These are phyloP conservation scores for Drosophila rufa DNA, from an alignment of 1,140 invertebrate species.

Conservation along the genomic window DNA sequence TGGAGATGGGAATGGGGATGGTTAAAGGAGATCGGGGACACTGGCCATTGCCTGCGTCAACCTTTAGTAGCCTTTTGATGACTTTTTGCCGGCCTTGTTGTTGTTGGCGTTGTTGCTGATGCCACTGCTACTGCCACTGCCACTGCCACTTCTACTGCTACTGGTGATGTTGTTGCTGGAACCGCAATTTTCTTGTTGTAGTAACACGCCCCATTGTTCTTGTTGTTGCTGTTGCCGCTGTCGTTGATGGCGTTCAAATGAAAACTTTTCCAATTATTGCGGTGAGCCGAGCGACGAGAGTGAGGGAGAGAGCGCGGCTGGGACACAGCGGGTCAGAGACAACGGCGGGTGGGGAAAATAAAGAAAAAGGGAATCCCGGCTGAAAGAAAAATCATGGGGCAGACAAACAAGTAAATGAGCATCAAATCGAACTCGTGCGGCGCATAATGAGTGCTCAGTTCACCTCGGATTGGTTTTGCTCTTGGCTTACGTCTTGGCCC, in stretches of 20 bases:
- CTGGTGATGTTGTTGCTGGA: conserved; percentile 51
- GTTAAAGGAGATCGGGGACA: conserved; percentile 24
- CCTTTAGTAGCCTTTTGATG: conserved; percentile 83
- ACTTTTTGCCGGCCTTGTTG: conserved; percentile 64
- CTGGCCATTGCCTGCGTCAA: conserved; percentile 76
- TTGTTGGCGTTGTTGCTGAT: conserved; percentile 6
- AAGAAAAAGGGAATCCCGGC: conserved; percentile 49
- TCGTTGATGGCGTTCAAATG: conserved; percentile 82
- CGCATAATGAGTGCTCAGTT: conserved; percentile 71
- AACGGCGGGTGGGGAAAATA: conserved; percentile 28
- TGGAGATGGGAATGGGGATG: background rate
- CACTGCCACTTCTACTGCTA: background rate
- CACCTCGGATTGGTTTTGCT: conserved; percentile 27
- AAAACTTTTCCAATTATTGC: conserved; percentile 84
- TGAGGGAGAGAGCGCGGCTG: background rate
- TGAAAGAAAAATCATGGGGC: conserved; percentile 56
- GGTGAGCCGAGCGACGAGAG: conserved; percentile 57
- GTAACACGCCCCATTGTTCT: conserved; percentile 77
- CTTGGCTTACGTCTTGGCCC: background rate
- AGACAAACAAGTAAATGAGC: conserved; percentile 82
- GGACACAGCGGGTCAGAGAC: conserved; percentile 17
- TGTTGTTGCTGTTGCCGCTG: conserved; percentile 66
- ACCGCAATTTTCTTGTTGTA: conserved; percentile 70
- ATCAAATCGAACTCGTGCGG: conserved; percentile 81
- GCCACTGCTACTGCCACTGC: conserved; percentile 4